Evolutionary conservation across 2,888 invertebrate species (phyloP).

Genomic region (Hydroisotoma schaefferi): DNA sequence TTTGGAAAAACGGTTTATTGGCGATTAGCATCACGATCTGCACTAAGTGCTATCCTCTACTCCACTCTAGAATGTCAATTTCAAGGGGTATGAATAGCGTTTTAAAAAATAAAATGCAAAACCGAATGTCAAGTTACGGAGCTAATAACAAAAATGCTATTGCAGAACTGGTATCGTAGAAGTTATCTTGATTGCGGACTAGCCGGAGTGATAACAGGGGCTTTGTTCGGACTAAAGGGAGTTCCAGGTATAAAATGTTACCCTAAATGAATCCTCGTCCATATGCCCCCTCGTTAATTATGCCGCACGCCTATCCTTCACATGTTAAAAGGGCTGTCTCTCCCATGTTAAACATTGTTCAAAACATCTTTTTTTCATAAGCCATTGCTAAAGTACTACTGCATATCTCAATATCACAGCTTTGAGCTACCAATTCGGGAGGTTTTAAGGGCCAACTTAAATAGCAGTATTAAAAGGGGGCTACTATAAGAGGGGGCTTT

Average conservation of each 20-base stretch:
- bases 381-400: too few relatives aligned
- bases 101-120: not conserved
- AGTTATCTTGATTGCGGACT: constrained; percentile 1
- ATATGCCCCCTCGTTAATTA: too few relatives aligned
- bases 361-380: too few relatives aligned
- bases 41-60: not conserved
- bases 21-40: not conserved
- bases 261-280: too few relatives aligned
- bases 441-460: too few relatives aligned
- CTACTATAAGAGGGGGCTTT: too few relatives aligned
- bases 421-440: too few relatives aligned
- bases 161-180: constrained; percentile 1
- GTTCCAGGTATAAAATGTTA: not conserved
- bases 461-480: too few relatives aligned
- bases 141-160: not conserved
- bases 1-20: constrained; percentile 7
- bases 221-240: not conserved
- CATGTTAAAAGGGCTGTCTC: too few relatives aligned
- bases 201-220: not conserved
- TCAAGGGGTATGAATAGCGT: constrained; percentile 3
- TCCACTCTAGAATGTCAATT: not conserved
- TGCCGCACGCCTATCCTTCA: too few relatives aligned
- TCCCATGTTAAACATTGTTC: too few relatives aligned
- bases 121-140: not conserved
- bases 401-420: too few relatives aligned